Evolutionary conservation across 2,113 vertebrate species (phyloP).

Genomic region (Myocastor coypus): DNA sequence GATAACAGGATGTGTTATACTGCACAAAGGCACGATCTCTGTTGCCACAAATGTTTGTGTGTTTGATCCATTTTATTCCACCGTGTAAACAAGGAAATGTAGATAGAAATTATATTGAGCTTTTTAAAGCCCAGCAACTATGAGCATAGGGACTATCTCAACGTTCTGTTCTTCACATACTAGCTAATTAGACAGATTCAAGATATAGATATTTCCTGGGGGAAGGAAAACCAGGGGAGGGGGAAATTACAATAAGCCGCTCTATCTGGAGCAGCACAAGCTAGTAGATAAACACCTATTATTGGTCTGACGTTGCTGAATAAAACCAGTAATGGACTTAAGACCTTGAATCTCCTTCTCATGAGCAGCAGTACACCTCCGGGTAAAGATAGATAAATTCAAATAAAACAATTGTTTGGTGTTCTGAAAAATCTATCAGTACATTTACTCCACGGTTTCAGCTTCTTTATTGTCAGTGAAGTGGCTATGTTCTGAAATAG

Average conservation of each 20-base stretch:
- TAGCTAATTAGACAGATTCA: slow-evolving; percentile 78
- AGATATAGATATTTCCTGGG: slow-evolving; percentile 34
- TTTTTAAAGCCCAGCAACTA: slow-evolving; percentile 62
- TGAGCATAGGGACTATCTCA: slow-evolving; percentile 57
- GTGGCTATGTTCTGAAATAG: background rate
- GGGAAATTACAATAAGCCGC: slow-evolving; percentile 66
- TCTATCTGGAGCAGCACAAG: slow-evolving; percentile 12
- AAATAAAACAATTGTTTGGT: background rate
- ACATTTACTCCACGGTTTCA: background rate
- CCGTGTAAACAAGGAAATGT: slow-evolving; percentile 70
- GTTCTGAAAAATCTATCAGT: background rate
- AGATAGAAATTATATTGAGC: slow-evolving; percentile 69
- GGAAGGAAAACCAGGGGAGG: slow-evolving; percentile 53
- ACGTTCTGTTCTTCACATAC: slow-evolving; percentile 71
- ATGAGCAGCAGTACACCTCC: background rate
- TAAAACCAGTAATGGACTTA: slow-evolving; percentile 52
- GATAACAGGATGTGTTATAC: slow-evolving; percentile 70
- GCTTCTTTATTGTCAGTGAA: background rate
- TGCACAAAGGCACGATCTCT: background rate
- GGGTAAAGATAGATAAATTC: background rate
- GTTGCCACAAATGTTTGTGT: slow-evolving; percentile 56
- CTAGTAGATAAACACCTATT: slow-evolving; percentile 57
- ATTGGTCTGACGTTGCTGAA: slow-evolving; percentile 38
- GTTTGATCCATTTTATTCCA: slow-evolving; percentile 70
- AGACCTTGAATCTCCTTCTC: slow-evolving; percentile 54